These are phyloP conservation scores for Spilarctia lutea DNA, from an alignment of 2,888 invertebrate species.

Conservation along the genomic window DNA sequence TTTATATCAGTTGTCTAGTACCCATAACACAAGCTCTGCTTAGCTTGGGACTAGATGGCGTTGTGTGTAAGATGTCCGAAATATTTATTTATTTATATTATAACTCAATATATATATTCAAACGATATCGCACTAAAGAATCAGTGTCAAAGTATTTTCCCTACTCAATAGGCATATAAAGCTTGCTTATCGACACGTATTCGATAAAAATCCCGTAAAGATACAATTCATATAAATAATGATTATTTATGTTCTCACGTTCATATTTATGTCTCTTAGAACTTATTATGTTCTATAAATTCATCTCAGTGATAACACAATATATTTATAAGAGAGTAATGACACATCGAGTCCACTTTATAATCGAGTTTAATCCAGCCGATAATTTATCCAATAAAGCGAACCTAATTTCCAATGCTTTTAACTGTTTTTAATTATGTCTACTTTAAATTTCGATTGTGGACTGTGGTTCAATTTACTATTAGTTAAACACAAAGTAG, in stretches of 20 bases:
- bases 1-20: too few species aligned
- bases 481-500: slow-evolving; percentile 65
- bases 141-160: not conserved
- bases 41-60: too few species aligned
- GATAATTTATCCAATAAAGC: slow-evolving; percentile 23
- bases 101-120: too few species aligned
- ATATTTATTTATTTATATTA: too few species aligned
- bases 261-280: not conserved
- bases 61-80: too few species aligned
- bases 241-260: not conserved
- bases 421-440: slow-evolving; percentile 42
- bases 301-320: not conserved
- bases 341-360: not conserved
- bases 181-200: not conserved
- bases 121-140: too few species aligned
- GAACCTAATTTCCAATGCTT: slow-evolving; percentile 46
- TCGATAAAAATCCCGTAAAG: not conserved
- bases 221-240: not conserved
- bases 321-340: not conserved
- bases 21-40: too few species aligned
- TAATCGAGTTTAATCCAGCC: not conserved
- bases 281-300: not conserved
- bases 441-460: slow-evolving; percentile 57
- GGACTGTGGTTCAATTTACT: slow-evolving; percentile 66
- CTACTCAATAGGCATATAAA: not conserved